phyloP scores from a whole-genome alignment of 2,113 vertebrate genomes.

The Anolis carolinensis region DNA sequence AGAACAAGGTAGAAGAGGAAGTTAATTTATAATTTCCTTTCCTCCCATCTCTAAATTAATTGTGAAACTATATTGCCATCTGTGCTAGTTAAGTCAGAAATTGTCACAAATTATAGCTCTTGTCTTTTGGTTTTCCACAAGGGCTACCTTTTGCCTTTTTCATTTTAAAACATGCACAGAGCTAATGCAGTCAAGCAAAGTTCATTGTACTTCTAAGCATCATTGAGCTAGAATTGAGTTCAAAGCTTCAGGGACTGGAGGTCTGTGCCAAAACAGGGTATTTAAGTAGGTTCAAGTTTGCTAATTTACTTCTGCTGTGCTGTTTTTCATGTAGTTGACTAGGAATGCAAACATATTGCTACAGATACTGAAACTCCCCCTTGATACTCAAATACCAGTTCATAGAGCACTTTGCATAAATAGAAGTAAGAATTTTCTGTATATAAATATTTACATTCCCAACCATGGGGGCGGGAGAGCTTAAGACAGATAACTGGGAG shows the following conservation, averaged over 20 bases:
- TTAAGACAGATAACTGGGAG: too few relatives aligned
- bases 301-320: conserved; percentile 17
- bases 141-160: conserved; percentile 14
- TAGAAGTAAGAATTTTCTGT: too few relatives aligned
- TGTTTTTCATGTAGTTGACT: conserved; percentile 12
- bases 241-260: conserved; percentile 38
- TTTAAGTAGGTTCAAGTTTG: conserved; percentile 50
- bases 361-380: too few relatives aligned
- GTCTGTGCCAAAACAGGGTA: not conserved
- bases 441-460: too few relatives aligned
- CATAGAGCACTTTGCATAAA: not conserved
- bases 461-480: too few relatives aligned
- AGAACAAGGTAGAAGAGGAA: not conserved
- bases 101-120: conserved; percentile 5
- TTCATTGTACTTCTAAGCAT: conserved; percentile 65
- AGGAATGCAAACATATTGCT: not conserved
- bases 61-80: conserved; percentile 5
- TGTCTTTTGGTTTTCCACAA: conserved; percentile 36
- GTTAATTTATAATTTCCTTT: conserved; percentile 26
- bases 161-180: conserved; percentile 2
- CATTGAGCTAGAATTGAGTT: conserved; percentile 61
- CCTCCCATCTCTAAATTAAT: not conserved
- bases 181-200: conserved; percentile 36
- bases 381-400: not conserved
- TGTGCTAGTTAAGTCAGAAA: conserved; percentile 22